Base-by-base conservation (phyloP, 2,797 vertebrate genomes). In the Pseudochromis fuscus region DNA sequence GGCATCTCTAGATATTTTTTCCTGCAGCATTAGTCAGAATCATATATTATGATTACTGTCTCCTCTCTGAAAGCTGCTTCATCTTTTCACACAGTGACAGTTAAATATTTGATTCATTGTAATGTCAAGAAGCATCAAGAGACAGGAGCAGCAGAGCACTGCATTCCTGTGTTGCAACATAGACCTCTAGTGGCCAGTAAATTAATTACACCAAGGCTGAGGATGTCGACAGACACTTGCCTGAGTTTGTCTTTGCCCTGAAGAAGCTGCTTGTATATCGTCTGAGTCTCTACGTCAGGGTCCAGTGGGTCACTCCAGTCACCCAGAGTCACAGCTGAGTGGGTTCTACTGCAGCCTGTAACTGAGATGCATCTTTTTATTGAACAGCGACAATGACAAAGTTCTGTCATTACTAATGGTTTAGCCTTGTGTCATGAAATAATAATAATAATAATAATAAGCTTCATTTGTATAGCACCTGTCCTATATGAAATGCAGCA, bases 251-350 rank as follows among this genome's bases (percentile, higher is more conserved):
- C 95, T 82, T 92, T 91, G 15, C 94, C 95, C 75, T 93, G 92
- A 23, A 95, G 90, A 69, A 98, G 92, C 86, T 96, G 95, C 81
- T 96, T 91, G 76, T 93, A 97, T 38, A 97, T 95, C 55, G 89
- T 95, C 91, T 97, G 96, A 0, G 95, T 92, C 63, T 96, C 96
- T 0, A 93, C 95, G 0, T 96, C 95, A 0, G 96, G 94, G 69
- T 98, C 95, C 72, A 97, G 87, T 0, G 95, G 96, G 85, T 97
- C 95, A 5, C 94, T 96, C 95, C 97, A 96, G 85, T 98, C 96
- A 0, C 94, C 94, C 53, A 97, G 89, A 6, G 94, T 96, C 88
- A 96, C 95, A 0, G 96, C 95, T 1, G 96, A 94, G 89, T 97
- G 96, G 1, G 96, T 98, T 65, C 94, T 92, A 84, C 96, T 96